phyloP scores from a whole-genome alignment of 2,888 invertebrate species.

The Morpho helenor region DNA sequence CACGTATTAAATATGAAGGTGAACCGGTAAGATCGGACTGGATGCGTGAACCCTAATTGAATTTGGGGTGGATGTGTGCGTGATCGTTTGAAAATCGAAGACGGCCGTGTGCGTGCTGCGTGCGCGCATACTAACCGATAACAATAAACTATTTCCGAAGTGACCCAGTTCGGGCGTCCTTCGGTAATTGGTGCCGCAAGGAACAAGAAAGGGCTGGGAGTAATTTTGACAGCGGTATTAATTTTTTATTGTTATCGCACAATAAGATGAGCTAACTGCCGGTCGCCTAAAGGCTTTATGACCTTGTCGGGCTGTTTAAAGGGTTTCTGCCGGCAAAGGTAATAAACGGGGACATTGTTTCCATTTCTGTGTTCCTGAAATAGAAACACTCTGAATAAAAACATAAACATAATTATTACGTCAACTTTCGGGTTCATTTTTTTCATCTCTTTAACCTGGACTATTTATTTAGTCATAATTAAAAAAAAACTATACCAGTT shows the following conservation, averaged over 20 bases:
- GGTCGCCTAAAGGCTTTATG: constrained; percentile 36
- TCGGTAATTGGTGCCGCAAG: constrained; percentile 75
- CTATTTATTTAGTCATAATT: too few species aligned
- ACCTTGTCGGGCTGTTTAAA: constrained; percentile 37
- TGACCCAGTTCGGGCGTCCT: constrained; percentile 78
- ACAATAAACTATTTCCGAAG: constrained; percentile 80
- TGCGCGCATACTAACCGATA: constrained; percentile 75
- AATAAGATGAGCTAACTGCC: constrained; percentile 48
- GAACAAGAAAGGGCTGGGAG: constrained; percentile 76
- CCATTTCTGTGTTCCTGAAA: constrained; percentile 7
- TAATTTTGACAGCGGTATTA: constrained; percentile 55
- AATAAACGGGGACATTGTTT: constrained; percentile 13
- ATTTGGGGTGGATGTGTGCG: constrained; percentile 46
- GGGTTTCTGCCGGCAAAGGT: constrained; percentile 32
- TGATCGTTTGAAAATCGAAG: constrained; percentile 61
- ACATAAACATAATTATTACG: neutral
- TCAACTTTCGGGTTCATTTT: too few species aligned
- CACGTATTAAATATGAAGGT: constrained; percentile 56
- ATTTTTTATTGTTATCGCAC: constrained; percentile 53
- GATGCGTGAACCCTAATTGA: constrained; percentile 66
- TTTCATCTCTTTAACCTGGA: too few species aligned
- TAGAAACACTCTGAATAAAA: neutral
- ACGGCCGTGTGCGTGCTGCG: constrained; percentile 53
- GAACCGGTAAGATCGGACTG: constrained; percentile 56
- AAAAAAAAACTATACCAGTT: too few species aligned